Evolutionary conservation across 2,888 invertebrate species (phyloP), one percentile per base, ranked within the genome.

Genomic region (Pseudolycoriella hygida): DNA sequence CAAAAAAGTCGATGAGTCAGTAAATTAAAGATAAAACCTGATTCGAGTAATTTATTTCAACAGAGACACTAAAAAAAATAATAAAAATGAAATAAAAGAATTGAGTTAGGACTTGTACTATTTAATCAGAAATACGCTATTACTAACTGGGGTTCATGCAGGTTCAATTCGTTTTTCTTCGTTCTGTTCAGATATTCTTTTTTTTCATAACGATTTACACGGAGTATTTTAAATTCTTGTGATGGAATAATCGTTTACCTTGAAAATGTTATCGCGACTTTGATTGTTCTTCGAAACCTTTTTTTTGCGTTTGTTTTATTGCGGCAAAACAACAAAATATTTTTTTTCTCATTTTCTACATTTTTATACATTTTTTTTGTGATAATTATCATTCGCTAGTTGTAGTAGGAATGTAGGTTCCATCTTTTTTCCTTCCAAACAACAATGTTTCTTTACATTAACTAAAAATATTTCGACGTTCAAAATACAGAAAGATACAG

Each of bases 191-290:
- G 12, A 34, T 14, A 12, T 14, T 34, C 34, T 34, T 34, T 14
- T 34, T 34, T 14, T 34, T 34, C 34, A 34, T 12, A 34, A 14
- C 12, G n/a, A 12, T 10, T 10, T 12, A 34, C 34, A 3, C 8
- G 8, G 25, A 34, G 15, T 34, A 34, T 34, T 34, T 34, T 34
- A 14, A 34, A 34, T 34, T 34, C 34, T 34, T 34, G 5, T 34
- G 34, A 34, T 34, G 34, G 15, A 34, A 34, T 34, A 34, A 34
- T 34, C 15, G 34, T 34, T 34, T 34, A 34, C 34, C 34, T 34
- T 34, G 34, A 34, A 34, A 14, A 14, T 34, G 34, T 34, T 34
- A 34, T 34, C 34, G 34, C 34, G 25, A 25, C 25, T 25, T 25
- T 25, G 25, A 25, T 25, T 25, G 25, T 25, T 25, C 25, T 25